These are phyloP conservation scores for Hypena proboscidalis DNA, from an alignment of 2,888 invertebrate species.

Conservation along the genomic window DNA sequence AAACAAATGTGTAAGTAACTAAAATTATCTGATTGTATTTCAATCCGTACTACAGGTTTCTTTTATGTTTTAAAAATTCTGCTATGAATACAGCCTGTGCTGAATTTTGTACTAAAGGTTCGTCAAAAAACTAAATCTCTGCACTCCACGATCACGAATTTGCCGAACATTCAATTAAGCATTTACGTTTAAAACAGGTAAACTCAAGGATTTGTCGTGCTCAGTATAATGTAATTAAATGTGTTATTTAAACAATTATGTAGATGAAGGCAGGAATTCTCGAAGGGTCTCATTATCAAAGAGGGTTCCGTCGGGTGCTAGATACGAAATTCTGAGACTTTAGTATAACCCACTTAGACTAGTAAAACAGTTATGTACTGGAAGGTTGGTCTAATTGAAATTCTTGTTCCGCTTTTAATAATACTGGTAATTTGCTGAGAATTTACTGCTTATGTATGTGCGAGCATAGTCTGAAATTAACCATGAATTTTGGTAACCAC, in stretches of 20 bases:
- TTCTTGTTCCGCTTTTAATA: too few relatives aligned
- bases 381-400: background rate
- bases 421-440: too few relatives aligned
- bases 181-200: constrained; percentile 54
- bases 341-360: constrained; percentile 8
- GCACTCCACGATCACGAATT: constrained; percentile 17
- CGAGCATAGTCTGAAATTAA: too few relatives aligned
- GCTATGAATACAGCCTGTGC: too few relatives aligned
- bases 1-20: too few relatives aligned
- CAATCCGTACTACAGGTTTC: too few relatives aligned
- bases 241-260: constrained; percentile 71
- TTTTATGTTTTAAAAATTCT: too few relatives aligned
- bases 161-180: constrained; percentile 42
- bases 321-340: constrained; percentile 8
- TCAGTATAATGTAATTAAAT: constrained; percentile 61
- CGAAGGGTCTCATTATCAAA: constrained; percentile 62
- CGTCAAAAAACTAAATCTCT: constrained; percentile 5
- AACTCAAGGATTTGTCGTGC: constrained; percentile 54
- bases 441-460: too few relatives aligned
- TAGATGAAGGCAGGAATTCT: constrained; percentile 58
- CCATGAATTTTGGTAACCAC: too few relatives aligned
- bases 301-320: constrained; percentile 36
- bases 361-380: background rate
- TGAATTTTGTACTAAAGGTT: too few relatives aligned
- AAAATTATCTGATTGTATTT: too few relatives aligned